Evolutionary conservation across 2,113 vertebrate genomes (phyloP).

Genomic region (Microcebus murinus): DNA sequence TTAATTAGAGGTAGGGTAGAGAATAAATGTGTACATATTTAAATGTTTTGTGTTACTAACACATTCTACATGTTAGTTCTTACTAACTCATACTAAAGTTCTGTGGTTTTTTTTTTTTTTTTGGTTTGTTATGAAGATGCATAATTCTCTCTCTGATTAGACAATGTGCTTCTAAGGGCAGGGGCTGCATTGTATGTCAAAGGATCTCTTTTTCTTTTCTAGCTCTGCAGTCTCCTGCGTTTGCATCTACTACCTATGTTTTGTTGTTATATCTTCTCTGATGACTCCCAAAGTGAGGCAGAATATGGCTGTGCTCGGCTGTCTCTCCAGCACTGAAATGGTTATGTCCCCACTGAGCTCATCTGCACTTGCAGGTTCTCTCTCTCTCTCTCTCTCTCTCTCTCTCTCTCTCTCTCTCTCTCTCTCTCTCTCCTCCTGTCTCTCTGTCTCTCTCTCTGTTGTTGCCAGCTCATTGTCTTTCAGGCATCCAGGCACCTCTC

Average conservation of each 20-base stretch:
- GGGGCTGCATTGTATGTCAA: neutral
- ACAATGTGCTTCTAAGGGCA: neutral
- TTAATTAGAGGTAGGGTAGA: neutral
- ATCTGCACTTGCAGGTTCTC: neutral
- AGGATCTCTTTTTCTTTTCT: neutral
- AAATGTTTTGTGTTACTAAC: neutral
- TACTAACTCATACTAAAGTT: neutral
- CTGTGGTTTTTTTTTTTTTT: neutral
- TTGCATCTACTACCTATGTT: neutral
- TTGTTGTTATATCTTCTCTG: neutral
- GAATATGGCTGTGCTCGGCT: neutral
- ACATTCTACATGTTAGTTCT: neutral
- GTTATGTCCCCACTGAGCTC: neutral
- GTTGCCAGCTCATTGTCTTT: neutral
- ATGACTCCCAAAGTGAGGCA: neutral
- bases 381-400: too few relatives aligned
- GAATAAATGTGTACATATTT: neutral
- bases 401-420: too few relatives aligned
- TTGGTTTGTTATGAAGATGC: neutral
- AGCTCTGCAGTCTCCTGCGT: neutral
- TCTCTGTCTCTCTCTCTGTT: neutral
- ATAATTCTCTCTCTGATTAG: neutral
- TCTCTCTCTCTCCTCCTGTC: rapidly evolving
- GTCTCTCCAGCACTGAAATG: neutral
- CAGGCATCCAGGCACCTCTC: neutral